These are phyloP conservation scores for Catalaphyllia jardinei DNA, from an alignment of 64 coral and sea anemone genomes.

Conservation along the genomic window DNA sequence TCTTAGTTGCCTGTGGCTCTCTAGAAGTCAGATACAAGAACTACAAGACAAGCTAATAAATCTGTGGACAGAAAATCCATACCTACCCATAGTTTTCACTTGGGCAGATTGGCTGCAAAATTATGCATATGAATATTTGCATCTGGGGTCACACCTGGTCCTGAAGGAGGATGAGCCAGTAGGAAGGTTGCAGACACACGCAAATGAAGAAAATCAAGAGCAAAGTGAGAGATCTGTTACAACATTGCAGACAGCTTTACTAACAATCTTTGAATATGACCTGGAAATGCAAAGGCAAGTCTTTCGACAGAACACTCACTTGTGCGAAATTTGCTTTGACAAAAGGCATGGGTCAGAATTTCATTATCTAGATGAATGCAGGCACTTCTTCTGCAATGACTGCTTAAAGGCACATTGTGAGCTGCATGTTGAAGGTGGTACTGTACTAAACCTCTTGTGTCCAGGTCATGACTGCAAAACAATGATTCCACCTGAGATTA, in stretches of 20 bases:
- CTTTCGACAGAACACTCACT: constrained; percentile 63
- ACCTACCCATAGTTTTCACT: constrained; percentile 64
- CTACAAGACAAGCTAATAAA: constrained; percentile 35
- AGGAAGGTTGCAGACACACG: neutral
- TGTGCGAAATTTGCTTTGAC: constrained; percentile 93
- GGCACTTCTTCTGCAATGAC: constrained; percentile 84
- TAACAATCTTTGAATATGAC: constrained; percentile 88
- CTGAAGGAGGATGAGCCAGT: constrained; percentile 31
- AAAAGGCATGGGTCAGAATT: constrained; percentile 77
- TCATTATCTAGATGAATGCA: constrained; percentile 83
- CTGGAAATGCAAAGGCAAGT: constrained; percentile 67
- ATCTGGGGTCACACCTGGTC: constrained; percentile 47
- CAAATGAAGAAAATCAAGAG: neutral
- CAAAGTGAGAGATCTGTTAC: neutral
- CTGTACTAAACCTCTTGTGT: constrained; percentile 72
- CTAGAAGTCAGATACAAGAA: constrained; percentile 32
- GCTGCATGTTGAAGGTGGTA: constrained; percentile 71
- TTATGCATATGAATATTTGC: constrained; percentile 46
- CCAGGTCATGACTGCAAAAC: constrained; percentile 72
- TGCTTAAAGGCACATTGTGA: constrained; percentile 85
- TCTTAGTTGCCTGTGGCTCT: constrained; percentile 78
- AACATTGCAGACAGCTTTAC: constrained; percentile 55
- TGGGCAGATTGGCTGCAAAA: constrained; percentile 90
- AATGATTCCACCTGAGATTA: constrained; percentile 56
- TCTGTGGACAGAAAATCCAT: constrained; percentile 62